These are phyloP conservation scores for Myopa tessellatipennis DNA, from an alignment of 2,888 invertebrate genomes.

Conservation along the genomic window DNA sequence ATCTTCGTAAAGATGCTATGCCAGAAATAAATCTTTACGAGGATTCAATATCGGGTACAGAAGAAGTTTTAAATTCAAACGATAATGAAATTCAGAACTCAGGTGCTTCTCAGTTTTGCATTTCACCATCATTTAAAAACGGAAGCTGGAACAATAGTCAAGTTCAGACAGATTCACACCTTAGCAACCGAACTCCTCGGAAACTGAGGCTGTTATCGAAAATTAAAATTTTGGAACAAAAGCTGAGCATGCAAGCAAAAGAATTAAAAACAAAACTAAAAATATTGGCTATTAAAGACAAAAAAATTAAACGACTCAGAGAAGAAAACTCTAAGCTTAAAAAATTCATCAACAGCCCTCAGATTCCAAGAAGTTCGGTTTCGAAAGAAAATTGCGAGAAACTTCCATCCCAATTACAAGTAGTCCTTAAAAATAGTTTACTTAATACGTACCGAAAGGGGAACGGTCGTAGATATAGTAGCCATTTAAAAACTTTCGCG, in stretches of 20 bases:
- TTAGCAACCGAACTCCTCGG: background rate
- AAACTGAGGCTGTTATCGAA: background rate
- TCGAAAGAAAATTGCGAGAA: background rate
- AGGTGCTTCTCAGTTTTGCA: too few species aligned
- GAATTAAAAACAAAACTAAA: too few species aligned
- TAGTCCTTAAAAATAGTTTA: background rate
- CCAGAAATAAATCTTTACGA: too few species aligned
- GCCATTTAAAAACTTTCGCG: background rate
- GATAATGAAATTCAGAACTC: too few species aligned
- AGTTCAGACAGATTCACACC: background rate
- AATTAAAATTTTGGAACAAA: too few species aligned
- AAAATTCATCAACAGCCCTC: background rate
- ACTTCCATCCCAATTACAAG: background rate
- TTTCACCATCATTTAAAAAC: too few species aligned
- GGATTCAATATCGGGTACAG: too few species aligned
- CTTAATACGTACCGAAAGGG: background rate
- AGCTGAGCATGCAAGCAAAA: too few species aligned
- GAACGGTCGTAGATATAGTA: background rate
- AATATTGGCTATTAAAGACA: too few species aligned
- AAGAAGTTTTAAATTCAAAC: too few species aligned
- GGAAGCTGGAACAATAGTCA: too few species aligned
- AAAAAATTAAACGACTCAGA: background rate
- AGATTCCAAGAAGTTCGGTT: background rate
- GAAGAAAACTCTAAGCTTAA: background rate
- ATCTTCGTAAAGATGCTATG: too few species aligned